Evolutionary conservation across 2,888 invertebrate genomes (phyloP).

Genomic region (Eumacrocentrus americanus): DNA sequence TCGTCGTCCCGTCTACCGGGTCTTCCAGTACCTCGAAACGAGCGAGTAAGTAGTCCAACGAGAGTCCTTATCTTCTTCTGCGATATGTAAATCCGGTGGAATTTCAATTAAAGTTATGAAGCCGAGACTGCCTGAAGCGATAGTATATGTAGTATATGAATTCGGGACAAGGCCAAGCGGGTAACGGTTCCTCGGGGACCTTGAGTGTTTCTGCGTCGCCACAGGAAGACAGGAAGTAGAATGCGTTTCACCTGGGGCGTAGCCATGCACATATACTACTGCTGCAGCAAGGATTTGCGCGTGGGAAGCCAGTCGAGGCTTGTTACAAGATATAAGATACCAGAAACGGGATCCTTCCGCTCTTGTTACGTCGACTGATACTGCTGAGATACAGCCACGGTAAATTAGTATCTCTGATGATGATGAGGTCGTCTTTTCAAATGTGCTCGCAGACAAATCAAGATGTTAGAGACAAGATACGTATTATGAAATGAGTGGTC

Average conservation of each 20-base stretch:
- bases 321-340: constrained; percentile 10
- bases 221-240: constrained; percentile 30
- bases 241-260: constrained; percentile 23
- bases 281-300: constrained; percentile 29
- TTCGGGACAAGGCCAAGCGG: neutral
- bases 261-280: constrained; percentile 9
- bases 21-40: constrained; percentile 82
- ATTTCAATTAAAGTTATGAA: neutral
- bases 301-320: constrained; percentile 27
- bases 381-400: neutral
- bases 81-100: neutral
- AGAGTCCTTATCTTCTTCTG: neutral
- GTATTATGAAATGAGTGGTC: neutral
- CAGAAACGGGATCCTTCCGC: constrained; percentile 12
- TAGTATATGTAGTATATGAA: no score
- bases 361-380: constrained; percentile 16
- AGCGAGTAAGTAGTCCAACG: constrained; percentile 66
- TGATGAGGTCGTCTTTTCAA: neutral
- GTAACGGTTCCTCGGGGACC: neutral
- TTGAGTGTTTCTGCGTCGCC: neutral
- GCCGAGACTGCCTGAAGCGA: neutral
- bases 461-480: neutral
- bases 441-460: constrained; percentile 1
- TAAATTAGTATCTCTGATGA: neutral
- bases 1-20: constrained; percentile 80